Evolutionary conservation across 2,797 vertebrate genomes (phyloP).

Genomic region (Gambelia wislizenii): DNA sequence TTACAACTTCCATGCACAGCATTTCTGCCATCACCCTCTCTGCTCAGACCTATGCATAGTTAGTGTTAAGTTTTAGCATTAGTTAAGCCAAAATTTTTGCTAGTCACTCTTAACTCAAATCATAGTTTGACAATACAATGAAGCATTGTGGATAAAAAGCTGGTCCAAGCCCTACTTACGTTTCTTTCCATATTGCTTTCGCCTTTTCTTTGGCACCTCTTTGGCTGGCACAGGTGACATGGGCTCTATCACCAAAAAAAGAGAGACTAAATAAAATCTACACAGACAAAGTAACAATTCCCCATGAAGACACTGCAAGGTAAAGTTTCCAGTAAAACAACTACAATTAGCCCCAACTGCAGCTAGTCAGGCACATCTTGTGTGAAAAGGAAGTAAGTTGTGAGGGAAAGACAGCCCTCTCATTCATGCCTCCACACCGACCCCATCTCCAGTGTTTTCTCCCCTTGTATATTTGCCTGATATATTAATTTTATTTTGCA

Average conservation of each 20-base stretch:
- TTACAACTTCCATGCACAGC: background rate
- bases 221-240: slow-evolving; percentile 75
- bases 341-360: background rate
- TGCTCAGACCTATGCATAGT: no score
- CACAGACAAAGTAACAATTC: background rate
- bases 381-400: background rate
- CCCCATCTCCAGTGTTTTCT: background rate
- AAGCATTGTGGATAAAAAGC: slow-evolving; percentile 36
- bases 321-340: background rate
- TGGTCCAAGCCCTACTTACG: slow-evolving; percentile 75
- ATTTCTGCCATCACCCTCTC: background rate
- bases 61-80: background rate
- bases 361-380: background rate
- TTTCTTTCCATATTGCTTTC: slow-evolving; percentile 82
- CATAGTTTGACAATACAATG: background rate
- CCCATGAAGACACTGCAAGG: background rate
- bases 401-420: background rate
- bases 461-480: background rate
- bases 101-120: background rate
- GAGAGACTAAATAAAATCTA: slow-evolving; percentile 5
- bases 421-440: background rate
- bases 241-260: slow-evolving; percentile 74
- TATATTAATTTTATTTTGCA: background rate
- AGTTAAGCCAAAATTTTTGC: background rate
- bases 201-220: slow-evolving; percentile 79